Conservation (phyloP, 2,888 invertebrate species). For the Ligdia adustata region DNA sequence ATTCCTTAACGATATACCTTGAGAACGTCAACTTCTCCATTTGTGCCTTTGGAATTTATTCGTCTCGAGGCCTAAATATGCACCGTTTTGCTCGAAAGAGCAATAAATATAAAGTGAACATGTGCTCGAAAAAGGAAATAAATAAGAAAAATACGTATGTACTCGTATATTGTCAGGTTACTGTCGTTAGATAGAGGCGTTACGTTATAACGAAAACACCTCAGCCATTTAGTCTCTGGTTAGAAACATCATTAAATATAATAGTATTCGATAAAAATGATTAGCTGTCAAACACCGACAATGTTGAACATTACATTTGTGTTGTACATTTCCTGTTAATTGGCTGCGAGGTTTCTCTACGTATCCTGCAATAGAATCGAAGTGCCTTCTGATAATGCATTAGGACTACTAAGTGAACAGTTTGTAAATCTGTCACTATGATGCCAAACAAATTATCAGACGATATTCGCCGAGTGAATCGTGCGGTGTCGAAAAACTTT, state of each 20-base stretch:
- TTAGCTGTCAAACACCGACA: slow-evolving; percentile 59
- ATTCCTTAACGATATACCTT: slow-evolving; percentile 32
- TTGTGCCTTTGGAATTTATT: slow-evolving; percentile 33
- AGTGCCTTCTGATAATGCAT: slow-evolving; percentile 44
- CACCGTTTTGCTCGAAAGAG: slow-evolving; percentile 26
- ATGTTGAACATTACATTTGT: slow-evolving; percentile 64
- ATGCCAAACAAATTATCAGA: slow-evolving; percentile 55
- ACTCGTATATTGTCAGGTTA: slow-evolving; percentile 42
- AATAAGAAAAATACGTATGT: slow-evolving; percentile 38
- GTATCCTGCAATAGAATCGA: slow-evolving; percentile 28
- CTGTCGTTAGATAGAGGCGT: slow-evolving; percentile 55
- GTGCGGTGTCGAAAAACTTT: slow-evolving; percentile 55
- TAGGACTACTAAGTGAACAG: slow-evolving; percentile 38
- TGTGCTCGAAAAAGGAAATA: slow-evolving; percentile 22
- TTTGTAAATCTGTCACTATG: slow-evolving; percentile 51
- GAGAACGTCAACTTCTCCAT: slow-evolving; percentile 32
- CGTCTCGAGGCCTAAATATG: slow-evolving; percentile 31
- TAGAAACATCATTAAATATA: slow-evolving; percentile 67
- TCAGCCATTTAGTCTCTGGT: slow-evolving; percentile 48
- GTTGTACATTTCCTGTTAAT: slow-evolving; percentile 65
- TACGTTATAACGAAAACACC: slow-evolving; percentile 47
- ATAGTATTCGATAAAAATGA: slow-evolving; percentile 62
- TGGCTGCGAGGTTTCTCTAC: slow-evolving; percentile 59
- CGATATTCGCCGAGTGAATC: slow-evolving; percentile 42
- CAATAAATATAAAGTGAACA: slow-evolving; percentile 31